Conservation (phyloP, 2,888 invertebrate species). For the Drosophila macrothrix region DNA sequence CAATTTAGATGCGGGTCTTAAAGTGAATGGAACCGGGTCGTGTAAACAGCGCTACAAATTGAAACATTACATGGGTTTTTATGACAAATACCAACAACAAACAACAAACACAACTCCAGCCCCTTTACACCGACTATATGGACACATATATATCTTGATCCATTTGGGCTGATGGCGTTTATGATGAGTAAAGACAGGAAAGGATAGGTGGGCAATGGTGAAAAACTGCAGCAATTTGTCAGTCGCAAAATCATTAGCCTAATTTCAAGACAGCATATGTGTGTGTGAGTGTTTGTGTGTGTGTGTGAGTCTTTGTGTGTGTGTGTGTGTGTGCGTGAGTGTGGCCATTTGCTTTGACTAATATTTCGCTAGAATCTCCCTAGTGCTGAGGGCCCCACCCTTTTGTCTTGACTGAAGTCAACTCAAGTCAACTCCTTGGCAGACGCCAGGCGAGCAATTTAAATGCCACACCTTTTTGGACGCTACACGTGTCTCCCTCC, state of each 20-base stretch:
- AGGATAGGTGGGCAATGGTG: slow-evolving; percentile 29
- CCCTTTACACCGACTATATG: slow-evolving; percentile 1
- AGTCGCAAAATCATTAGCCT: slow-evolving; percentile 74
- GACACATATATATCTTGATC: slow-evolving; percentile 39
- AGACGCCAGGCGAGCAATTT: slow-evolving; percentile 72
- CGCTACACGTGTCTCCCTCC: slow-evolving; percentile 1
- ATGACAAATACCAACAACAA: slow-evolving; percentile 21
- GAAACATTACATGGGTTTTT: slow-evolving; percentile 68
- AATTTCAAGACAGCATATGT: slow-evolving; percentile 47
- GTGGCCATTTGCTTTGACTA: slow-evolving; percentile 57
- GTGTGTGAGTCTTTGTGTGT: slow-evolving; percentile 11
- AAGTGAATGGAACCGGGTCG: slow-evolving; percentile 8
- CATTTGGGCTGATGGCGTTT: slow-evolving; percentile 25
- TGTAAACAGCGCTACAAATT: slow-evolving; percentile 55
- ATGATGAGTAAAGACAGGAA: slow-evolving; percentile 57
- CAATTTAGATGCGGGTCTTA: slow-evolving; percentile 48
- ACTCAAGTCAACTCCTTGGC: slow-evolving; percentile 62
- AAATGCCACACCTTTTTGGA: slow-evolving; percentile 70
- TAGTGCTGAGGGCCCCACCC: slow-evolving; percentile 48
- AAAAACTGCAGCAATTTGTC: slow-evolving; percentile 75
- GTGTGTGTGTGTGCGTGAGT: slow-evolving; percentile 51
- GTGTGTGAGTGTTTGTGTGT: slow-evolving; percentile 2
- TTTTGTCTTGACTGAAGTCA: slow-evolving; percentile 44
- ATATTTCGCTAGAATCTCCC: slow-evolving; percentile 57
- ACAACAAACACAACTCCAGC: neutral